Evolutionary conservation across 2,888 invertebrate species (phyloP).

Genomic region (Chromoteleia sp.): DNA sequence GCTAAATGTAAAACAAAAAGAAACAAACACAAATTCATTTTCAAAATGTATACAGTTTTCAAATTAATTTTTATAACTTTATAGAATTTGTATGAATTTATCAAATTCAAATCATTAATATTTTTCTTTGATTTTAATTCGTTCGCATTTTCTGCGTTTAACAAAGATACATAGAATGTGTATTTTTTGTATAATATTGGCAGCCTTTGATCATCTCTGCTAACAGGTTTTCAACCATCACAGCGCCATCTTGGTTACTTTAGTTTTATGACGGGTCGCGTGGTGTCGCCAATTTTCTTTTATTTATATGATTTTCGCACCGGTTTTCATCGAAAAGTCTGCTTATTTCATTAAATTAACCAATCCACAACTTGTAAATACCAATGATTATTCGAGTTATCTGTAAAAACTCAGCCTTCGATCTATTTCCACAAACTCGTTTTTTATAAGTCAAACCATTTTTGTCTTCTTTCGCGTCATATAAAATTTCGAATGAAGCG

Average conservation of each 20-base stretch:
- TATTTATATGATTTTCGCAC: conserved; percentile 18
- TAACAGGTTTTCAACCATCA: background rate
- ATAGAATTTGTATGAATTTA: no score
- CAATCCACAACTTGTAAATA: background rate
- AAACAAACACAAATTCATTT: no score
- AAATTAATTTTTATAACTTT: no score
- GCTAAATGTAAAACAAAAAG: no score
- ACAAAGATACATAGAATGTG: no score
- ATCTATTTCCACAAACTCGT: background rate
- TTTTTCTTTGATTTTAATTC: no score
- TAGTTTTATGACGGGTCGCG: conserved; percentile 10
- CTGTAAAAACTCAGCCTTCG: background rate
- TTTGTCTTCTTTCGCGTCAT: conserved; percentile 13
- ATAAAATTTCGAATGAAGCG: conserved; percentile 23
- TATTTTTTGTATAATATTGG: no score
- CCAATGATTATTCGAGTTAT: background rate
- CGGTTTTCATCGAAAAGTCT: conserved; percentile 11
- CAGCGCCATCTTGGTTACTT: conserved; percentile 25
- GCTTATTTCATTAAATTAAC: background rate
- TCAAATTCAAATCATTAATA: no score
- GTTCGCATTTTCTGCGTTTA: no score
- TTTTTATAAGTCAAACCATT: conserved; percentile 17
- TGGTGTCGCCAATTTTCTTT: conserved; percentile 34
- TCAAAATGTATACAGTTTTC: no score
- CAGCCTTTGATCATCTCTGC: background rate